A percentile compares a stretch with the other conserved stretches of the same genome.
Conservation (phyloP, 2,797 vertebrate genomes). For the Sitta carolinensis region DNA sequence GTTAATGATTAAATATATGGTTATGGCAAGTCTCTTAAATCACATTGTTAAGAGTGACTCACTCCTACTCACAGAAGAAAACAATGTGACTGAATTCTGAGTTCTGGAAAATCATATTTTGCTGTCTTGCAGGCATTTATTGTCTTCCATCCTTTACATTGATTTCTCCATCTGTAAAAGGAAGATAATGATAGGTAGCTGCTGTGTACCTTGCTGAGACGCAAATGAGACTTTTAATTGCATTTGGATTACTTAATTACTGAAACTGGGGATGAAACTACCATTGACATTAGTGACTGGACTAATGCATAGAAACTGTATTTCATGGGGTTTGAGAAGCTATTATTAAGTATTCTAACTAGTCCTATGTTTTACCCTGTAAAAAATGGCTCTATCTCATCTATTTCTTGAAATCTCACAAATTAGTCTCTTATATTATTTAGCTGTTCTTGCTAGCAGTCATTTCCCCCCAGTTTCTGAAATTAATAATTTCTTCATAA, state of each 20-base stretch:
- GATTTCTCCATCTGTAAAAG: background rate
- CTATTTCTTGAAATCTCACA: background rate
- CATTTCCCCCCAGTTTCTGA: accelerated
- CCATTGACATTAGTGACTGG: background rate
- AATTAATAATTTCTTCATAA: background rate
- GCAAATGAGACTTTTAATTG: background rate
- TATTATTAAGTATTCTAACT: background rate
- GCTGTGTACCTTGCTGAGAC: background rate
- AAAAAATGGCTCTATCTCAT: background rate
- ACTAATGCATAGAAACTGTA: background rate
- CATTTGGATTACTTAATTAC: background rate
- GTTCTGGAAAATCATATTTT: background rate
- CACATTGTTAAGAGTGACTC: background rate
- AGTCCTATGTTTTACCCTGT: background rate
- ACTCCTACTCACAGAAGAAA: background rate
- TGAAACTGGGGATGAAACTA: background rate
- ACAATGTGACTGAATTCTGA: background rate
- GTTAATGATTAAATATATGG: background rate
- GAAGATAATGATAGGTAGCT: background rate
- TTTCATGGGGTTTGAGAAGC: background rate
- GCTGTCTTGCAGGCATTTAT: background rate
- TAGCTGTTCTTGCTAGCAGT: background rate
- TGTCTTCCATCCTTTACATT: background rate
- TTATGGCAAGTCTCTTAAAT: background rate
- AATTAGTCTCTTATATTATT: background rate